A percentile compares a stretch with the other conserved stretches of the same genome.
These are phyloP conservation scores for Anseranas semipalmata DNA, from an alignment of 2,113 vertebrate species.

Conservation along the genomic window DNA sequence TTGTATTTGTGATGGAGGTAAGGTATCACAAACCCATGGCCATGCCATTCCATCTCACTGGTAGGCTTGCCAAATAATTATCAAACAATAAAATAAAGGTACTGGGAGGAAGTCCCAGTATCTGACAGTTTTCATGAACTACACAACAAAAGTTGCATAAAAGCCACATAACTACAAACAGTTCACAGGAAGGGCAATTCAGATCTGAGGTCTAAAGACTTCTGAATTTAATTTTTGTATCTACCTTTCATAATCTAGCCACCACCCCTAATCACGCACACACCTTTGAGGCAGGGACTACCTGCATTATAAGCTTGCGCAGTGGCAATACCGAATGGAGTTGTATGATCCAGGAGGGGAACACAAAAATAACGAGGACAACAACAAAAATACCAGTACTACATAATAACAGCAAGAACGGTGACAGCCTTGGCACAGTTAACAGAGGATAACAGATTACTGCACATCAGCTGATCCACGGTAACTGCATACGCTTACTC, in stretches of 20 bases:
- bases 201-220: background rate
- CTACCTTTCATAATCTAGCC: background rate
- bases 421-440: background rate
- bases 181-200: background rate
- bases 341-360: background rate
- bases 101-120: background rate
- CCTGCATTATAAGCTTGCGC: rapidly evolving
- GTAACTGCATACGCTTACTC: background rate
- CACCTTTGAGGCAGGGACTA: background rate
- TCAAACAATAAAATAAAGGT: background rate
- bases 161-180: background rate
- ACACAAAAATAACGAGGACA: background rate
- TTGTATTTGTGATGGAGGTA: background rate
- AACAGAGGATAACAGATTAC: background rate
- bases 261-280: background rate
- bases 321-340: background rate
- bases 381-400: background rate
- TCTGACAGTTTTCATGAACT: background rate
- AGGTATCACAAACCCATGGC: background rate
- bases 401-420: background rate
- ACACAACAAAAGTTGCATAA: background rate
- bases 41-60: background rate
- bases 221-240: background rate
- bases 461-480: background rate
- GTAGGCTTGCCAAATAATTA: background rate